These are phyloP conservation scores for Xiphorhynchus erythropygius DNA, from an alignment of 2,797 vertebrate genomes.

Conservation along the genomic window DNA sequence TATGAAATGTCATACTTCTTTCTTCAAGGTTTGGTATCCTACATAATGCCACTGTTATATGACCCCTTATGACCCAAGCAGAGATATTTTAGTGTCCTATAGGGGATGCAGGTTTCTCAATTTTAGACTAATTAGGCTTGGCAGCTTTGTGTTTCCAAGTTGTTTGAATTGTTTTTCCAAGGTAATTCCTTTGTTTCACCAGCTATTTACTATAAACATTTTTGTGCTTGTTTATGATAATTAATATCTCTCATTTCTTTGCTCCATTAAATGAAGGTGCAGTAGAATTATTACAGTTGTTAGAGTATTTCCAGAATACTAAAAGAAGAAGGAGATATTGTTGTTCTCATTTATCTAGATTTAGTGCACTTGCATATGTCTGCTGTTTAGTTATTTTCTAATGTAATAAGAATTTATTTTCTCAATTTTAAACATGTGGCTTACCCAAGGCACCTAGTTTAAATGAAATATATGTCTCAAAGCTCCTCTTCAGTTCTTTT, in stretches of 20 bases:
- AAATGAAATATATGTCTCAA: constrained; percentile 43
- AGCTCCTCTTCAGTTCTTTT: not conserved
- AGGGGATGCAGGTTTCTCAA: not conserved
- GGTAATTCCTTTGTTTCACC: constrained; percentile 18
- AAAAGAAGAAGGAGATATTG: not conserved
- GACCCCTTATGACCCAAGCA: not conserved
- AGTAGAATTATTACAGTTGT: not conserved
- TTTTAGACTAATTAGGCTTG: constrained; percentile 57
- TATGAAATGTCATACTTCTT: constrained; percentile 27
- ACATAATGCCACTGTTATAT: not conserved
- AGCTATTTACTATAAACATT: constrained; percentile 1
- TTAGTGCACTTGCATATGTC: not conserved
- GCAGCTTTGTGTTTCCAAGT: constrained; percentile 31
- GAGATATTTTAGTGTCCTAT: not conserved
- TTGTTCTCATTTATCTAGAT: constrained; percentile 40
- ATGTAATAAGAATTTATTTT: constrained; percentile 47
- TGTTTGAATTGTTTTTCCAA: constrained; percentile 44
- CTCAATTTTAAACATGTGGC: constrained; percentile 5
- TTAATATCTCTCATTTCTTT: constrained; percentile 46
- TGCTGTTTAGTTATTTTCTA: constrained; percentile 17
- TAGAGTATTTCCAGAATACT: constrained; percentile 6
- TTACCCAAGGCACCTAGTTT: constrained; percentile 35
- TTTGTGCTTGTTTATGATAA: constrained; percentile 46
- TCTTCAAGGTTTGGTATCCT: constrained; percentile 36
- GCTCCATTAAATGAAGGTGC: not conserved